These are phyloP conservation scores for Lissonota sp. DNA, from an alignment of 2,888 invertebrate genomes.

Conservation along the genomic window DNA sequence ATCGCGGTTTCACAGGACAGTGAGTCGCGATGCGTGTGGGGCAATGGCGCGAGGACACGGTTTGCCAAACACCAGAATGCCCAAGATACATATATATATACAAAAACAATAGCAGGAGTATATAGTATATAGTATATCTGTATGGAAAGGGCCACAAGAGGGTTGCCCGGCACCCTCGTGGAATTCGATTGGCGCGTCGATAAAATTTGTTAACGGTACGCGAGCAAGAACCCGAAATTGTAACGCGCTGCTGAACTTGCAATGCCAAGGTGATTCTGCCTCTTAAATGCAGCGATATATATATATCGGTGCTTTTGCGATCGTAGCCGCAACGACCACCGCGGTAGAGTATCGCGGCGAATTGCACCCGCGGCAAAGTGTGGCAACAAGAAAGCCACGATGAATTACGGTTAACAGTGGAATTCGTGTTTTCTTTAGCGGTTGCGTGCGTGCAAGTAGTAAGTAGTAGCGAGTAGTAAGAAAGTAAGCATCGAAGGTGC, in stretches of 20 bases:
- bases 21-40: constrained; percentile 60
- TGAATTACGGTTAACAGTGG: constrained; percentile 82
- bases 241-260: constrained; percentile 73
- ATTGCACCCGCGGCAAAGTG: constrained; percentile 57
- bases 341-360: constrained; percentile 43
- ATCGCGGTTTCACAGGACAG: constrained; percentile 50
- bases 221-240: constrained; percentile 76
- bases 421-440: constrained; percentile 80
- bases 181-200: constrained; percentile 74
- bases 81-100: neutral
- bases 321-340: constrained; percentile 43
- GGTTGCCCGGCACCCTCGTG: constrained; percentile 59
- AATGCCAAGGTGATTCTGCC: constrained; percentile 53
- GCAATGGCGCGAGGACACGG: constrained; percentile 50
- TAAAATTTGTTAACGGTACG: constrained; percentile 77
- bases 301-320: constrained; percentile 31
- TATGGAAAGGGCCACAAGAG: constrained; percentile 31
- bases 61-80: constrained; percentile 54
- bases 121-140: neutral
- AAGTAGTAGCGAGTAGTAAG: constrained; percentile 41
- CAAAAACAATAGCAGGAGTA: neutral
- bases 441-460: constrained; percentile 55
- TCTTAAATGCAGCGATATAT: constrained; percentile 13
- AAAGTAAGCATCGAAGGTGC: constrained; percentile 16
- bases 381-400: constrained; percentile 71